These are phyloP conservation scores for Neomonachus schauinslandi DNA, from an alignment of 2,113 vertebrate genomes.

Conservation along the genomic window DNA sequence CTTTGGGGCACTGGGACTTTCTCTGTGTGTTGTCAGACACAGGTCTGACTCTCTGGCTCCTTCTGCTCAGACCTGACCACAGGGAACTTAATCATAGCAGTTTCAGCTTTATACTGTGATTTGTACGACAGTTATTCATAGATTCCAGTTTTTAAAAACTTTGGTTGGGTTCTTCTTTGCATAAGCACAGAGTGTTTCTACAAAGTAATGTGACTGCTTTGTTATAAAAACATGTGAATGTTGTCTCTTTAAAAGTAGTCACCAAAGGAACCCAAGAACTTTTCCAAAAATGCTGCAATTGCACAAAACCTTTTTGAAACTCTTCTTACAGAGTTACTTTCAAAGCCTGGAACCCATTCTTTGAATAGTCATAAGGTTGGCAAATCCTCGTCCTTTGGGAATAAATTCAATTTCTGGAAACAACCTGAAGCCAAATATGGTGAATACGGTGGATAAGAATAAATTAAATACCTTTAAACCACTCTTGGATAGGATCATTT, in stretches of 20 bases:
- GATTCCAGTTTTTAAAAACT: not conserved
- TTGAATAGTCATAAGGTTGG: slow-evolving; percentile 56
- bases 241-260: slow-evolving; percentile 37
- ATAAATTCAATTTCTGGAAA: slow-evolving; percentile 29
- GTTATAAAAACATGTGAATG: slow-evolving; percentile 10
- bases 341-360: slow-evolving; percentile 36
- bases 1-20: not conserved
- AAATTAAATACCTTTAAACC: slow-evolving; percentile 41
- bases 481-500: not conserved
- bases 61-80: not conserved
- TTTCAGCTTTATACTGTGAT: not conserved
- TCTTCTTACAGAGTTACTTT: slow-evolving; percentile 44
- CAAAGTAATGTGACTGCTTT: not conserved
- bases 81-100: not conserved
- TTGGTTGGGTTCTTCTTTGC: not conserved
- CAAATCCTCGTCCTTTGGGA: slow-evolving; percentile 21
- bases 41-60: not conserved
- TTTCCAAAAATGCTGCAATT: slow-evolving; percentile 43
- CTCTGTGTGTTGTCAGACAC: not conserved
- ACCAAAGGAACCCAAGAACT: slow-evolving; percentile 25
- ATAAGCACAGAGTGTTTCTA: slow-evolving; percentile 36
- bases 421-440: slow-evolving; percentile 23
- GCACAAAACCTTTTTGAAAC: slow-evolving; percentile 52
- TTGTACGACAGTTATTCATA: not conserved
- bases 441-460: slow-evolving; percentile 34